These are phyloP conservation scores for Macheiramphus alcinus DNA, from an alignment of 2,113 vertebrate genomes.

Conservation along the genomic window DNA sequence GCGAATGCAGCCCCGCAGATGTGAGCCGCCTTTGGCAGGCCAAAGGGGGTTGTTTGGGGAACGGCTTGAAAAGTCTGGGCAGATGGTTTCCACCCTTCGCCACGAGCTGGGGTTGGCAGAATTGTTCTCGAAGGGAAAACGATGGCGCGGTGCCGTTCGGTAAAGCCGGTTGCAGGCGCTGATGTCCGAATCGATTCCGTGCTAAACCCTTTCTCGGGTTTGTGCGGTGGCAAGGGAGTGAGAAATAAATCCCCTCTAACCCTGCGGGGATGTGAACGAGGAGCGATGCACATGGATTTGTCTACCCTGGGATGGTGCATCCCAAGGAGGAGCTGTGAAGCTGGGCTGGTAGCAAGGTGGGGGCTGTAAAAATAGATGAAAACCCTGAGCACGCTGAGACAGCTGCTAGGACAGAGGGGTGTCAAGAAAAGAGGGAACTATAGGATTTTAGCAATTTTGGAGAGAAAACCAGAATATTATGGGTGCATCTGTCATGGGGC, in stretches of 20 bases:
- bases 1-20: not conserved
- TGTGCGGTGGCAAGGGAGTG: accelerated
- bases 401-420: not conserved
- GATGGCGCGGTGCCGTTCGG: accelerated
- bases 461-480: not conserved
- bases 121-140: not conserved
- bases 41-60: not conserved
- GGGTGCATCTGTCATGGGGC: not conserved
- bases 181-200: accelerated
- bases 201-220: not conserved
- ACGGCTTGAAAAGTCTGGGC: not conserved
- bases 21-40: not conserved
- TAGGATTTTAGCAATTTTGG: not conserved
- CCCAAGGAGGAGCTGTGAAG: not conserved
- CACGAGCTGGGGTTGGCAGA: accelerated
- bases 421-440: not conserved
- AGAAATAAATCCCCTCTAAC: not conserved
- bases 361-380: not conserved
- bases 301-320: not conserved
- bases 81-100: not conserved
- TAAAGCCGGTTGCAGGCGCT: not conserved
- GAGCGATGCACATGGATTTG: not conserved
- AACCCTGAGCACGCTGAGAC: not conserved
- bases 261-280: accelerated
- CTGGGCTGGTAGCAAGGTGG: not conserved